Conservation (phyloP, 2,888 invertebrate species). For the Caradrina kadenii region DNA sequence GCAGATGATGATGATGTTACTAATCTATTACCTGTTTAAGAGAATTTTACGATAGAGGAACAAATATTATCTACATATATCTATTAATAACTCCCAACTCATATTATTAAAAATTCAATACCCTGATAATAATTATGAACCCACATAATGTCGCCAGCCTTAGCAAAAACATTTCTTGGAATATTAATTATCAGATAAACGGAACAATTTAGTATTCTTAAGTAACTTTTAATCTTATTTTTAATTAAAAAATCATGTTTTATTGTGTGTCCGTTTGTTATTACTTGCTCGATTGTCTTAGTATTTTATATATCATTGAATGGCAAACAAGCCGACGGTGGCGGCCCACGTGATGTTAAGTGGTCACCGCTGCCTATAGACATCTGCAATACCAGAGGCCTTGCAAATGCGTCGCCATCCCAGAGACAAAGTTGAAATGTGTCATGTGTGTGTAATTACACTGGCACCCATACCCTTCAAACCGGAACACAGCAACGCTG, state of each 20-base stretch:
- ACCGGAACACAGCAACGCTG: too few species aligned
- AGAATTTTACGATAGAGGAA: neutral
- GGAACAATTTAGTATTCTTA: slow-evolving; percentile 28
- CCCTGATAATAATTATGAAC: slow-evolving; percentile 3
- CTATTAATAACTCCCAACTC: neutral
- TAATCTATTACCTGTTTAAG: neutral
- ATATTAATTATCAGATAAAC: slow-evolving; percentile 34
- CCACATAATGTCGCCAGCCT: slow-evolving; percentile 16
- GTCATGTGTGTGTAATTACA: too few species aligned
- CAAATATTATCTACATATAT: neutral
- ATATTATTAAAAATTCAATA: neutral
- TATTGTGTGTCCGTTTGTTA: neutral
- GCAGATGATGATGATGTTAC: too few species aligned
- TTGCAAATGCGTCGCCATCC: too few species aligned
- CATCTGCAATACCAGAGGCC: too few species aligned
- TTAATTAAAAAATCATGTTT: neutral
- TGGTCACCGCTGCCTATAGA: too few species aligned
- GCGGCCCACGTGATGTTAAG: too few species aligned
- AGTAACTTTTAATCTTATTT: slow-evolving; percentile 29
- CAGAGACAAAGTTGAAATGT: too few species aligned
- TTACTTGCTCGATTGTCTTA: neutral
- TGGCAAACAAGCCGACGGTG: too few species aligned
- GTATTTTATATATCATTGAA: too few species aligned
- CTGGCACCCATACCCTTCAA: too few species aligned
- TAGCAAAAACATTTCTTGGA: slow-evolving; percentile 40